Conservation (phyloP, 1,140 invertebrate species). For the Battus philenor region DNA sequence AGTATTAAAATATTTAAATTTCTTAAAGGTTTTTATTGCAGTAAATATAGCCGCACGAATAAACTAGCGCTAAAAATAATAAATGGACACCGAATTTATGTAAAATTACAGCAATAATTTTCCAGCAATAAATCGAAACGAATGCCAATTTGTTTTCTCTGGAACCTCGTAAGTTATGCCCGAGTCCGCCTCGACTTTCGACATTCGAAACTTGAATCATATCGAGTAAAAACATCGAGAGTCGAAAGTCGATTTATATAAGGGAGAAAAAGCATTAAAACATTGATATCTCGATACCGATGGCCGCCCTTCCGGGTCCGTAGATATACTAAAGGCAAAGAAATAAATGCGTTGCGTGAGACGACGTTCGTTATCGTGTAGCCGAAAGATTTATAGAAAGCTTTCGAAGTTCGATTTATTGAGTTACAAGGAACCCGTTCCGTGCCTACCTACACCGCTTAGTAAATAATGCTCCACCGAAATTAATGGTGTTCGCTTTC, state of each 20-base stretch:
- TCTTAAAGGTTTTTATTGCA: conserved; percentile 8
- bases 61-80: conserved; percentile 31
- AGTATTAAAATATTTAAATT: conserved; percentile 8
- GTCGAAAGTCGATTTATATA: conserved; percentile 37
- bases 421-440: conserved; percentile 64
- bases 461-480: conserved; percentile 66
- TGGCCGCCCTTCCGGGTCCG: conserved; percentile 43
- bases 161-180: conserved; percentile 20
- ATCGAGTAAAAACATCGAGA: conserved; percentile 33
- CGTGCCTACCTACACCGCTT: conserved; percentile 70
- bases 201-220: conserved; percentile 40
- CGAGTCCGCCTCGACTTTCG: conserved; percentile 23
- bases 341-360: conserved; percentile 72
- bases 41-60: conserved; percentile 16
- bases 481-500: conserved; percentile 68
- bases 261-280: conserved; percentile 49
- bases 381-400: conserved; percentile 63
- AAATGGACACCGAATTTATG: conserved; percentile 41
- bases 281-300: conserved; percentile 30
- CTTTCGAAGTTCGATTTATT: conserved; percentile 61
- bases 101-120: conserved; percentile 43
- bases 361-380: conserved; percentile 72
- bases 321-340: conserved; percentile 39
- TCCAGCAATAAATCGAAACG: conserved; percentile 38
- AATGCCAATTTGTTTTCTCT: conserved; percentile 41